phyloP scores from a whole-genome alignment of 2,888 invertebrate genomes.

The Ryuthela nishihirai region DNA sequence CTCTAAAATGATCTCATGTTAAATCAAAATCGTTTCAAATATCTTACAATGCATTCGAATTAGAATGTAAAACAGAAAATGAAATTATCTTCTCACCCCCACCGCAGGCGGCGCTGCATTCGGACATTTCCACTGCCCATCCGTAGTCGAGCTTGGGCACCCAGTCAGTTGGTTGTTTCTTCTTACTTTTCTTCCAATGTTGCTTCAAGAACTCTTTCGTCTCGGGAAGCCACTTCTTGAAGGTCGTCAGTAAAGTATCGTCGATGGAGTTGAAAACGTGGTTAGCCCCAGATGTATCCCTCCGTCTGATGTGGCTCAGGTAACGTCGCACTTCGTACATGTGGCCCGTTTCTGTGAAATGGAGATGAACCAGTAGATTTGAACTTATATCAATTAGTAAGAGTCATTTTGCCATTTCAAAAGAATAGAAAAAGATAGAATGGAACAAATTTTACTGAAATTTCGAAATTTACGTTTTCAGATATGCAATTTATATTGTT shows the following conservation, averaged over 20 bases:
- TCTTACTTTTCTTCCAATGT: not conserved
- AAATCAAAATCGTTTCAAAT: too few relatives aligned
- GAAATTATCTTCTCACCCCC: conserved; percentile 25
- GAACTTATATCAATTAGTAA: not conserved
- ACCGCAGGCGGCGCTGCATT: conserved; percentile 39
- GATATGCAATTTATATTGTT: too few relatives aligned
- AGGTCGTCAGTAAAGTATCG: not conserved
- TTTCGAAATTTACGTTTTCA: too few relatives aligned
- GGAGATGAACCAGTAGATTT: not conserved
- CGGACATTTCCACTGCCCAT: conserved; percentile 41
- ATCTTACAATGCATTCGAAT: too few relatives aligned
- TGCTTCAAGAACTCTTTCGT: not conserved
- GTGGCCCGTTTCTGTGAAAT: conserved; percentile 15
- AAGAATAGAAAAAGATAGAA: not conserved
- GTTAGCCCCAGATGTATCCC: conserved; percentile 30
- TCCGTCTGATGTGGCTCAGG: conserved; percentile 11
- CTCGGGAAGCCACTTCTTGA: conserved; percentile 12
- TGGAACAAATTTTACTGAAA: not conserved
- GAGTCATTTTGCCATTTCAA: not conserved
- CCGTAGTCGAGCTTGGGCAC: conserved; percentile 19
- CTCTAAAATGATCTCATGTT: too few relatives aligned
- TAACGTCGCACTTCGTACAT: conserved; percentile 34
- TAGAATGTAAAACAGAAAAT: too few relatives aligned
- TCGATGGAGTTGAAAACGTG: conserved; percentile 5
- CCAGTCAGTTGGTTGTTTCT: conserved; percentile 15